A percentile compares a stretch with the other conserved stretches of the same genome.
phyloP scores from a whole-genome alignment of 2,797 vertebrate species.

The Octomys mimax region DNA sequence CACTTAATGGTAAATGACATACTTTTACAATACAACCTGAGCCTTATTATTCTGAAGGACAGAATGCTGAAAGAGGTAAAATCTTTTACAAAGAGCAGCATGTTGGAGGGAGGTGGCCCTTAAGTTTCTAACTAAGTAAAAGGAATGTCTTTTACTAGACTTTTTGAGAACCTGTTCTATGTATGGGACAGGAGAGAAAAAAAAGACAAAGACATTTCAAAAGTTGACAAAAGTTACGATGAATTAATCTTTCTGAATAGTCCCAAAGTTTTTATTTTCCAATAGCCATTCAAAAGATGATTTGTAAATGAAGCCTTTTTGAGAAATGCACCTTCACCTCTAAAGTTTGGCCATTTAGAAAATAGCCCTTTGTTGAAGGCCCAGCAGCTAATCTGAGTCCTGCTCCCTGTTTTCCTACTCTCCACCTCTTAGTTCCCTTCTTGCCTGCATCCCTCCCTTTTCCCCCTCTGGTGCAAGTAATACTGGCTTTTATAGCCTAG shows the following conservation, averaged over 20 bases:
- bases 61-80: conserved; percentile 15
- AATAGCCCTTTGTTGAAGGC: conserved; percentile 14
- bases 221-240: conserved; percentile 13
- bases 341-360: conserved; percentile 44
- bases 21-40: conserved; percentile 44
- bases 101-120: conserved; percentile 37
- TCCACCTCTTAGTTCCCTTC: conserved; percentile 5
- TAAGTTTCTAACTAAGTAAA: conserved; percentile 51
- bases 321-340: not conserved
- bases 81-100: conserved; percentile 15
- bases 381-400: conserved; percentile 16
- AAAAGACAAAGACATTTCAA: conserved; percentile 17
- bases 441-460: not conserved
- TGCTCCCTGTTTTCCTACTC: not conserved
- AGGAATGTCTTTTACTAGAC: conserved; percentile 30
- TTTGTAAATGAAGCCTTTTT: conserved; percentile 51
- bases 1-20: not conserved
- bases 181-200: not conserved
- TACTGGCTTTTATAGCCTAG: conserved; percentile 74
- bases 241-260: not conserved
- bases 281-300: conserved; percentile 24
- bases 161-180: conserved; percentile 50
- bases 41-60: not conserved
- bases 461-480: conserved; percentile 14
- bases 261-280: conserved; percentile 46